These are phyloP conservation scores for Lagria hirta DNA, from an alignment of 2,888 invertebrate species.

Conservation along the genomic window DNA sequence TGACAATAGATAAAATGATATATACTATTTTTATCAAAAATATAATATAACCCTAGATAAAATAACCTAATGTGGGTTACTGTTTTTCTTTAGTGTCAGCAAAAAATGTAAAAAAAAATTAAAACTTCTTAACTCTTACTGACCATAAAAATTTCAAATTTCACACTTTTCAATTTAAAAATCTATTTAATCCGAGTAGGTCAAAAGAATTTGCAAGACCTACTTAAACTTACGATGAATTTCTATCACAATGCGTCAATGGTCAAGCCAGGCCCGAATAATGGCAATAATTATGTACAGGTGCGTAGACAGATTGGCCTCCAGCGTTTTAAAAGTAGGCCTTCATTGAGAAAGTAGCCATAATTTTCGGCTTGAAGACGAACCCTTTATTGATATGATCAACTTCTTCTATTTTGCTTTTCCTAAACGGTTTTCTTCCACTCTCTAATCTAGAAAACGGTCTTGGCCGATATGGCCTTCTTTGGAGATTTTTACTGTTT, in stretches of 20 bases:
- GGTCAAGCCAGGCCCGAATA: slow-evolving; percentile 20
- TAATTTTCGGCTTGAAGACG: too few species aligned
- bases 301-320: slow-evolving; percentile 16
- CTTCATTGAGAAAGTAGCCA: slow-evolving; percentile 19
- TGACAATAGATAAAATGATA: too few species aligned
- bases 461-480: slow-evolving; percentile 6
- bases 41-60: too few species aligned
- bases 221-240: slow-evolving; percentile 10
- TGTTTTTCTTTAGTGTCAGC: too few species aligned
- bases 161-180: too few species aligned
- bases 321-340: slow-evolving; percentile 12
- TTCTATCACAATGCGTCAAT: slow-evolving; percentile 18
- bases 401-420: too few species aligned
- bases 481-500: slow-evolving; percentile 8
- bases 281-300: slow-evolving; percentile 17
- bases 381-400: too few species aligned
- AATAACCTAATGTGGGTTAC: too few species aligned
- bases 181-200: slow-evolving; percentile 7
- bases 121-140: too few species aligned
- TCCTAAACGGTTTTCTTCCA: slow-evolving; percentile 1
- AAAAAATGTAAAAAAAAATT: too few species aligned
- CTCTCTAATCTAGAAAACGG: slow-evolving; percentile 16
- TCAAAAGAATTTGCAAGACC: slow-evolving; percentile 12
- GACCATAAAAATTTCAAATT: too few species aligned
- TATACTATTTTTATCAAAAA: too few species aligned